Evolutionary conservation across 2,113 vertebrate species (phyloP).

Genomic region (Notechis scutatus): DNA sequence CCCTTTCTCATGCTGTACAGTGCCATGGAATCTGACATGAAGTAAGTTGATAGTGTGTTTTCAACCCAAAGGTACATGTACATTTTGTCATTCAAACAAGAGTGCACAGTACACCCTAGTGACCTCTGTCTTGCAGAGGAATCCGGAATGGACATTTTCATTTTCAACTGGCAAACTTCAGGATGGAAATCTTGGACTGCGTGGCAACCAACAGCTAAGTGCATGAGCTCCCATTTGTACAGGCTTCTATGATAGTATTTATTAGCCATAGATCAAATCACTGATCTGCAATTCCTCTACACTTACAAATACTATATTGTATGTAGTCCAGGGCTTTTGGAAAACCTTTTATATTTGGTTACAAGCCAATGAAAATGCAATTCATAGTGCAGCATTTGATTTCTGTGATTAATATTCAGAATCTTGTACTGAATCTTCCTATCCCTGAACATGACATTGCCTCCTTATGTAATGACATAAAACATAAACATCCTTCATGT

Average conservation of each 20-base stretch:
- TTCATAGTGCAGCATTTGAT: not conserved
- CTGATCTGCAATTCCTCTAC: not conserved
- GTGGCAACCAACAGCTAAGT: not conserved
- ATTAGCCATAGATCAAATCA: not conserved
- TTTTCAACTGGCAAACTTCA: not conserved
- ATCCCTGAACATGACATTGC: slow-evolving; percentile 55
- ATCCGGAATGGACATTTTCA: not conserved
- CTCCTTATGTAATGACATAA: slow-evolving; percentile 52
- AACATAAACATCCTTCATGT: slow-evolving; percentile 59
- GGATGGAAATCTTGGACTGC: not conserved
- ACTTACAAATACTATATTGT: not conserved
- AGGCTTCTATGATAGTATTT: not conserved
- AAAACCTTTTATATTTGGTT: slow-evolving; percentile 7
- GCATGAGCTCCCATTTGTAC: not conserved
- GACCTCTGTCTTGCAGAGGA: not conserved
- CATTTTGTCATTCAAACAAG: not conserved
- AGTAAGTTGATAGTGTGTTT: not conserved
- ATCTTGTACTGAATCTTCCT: slow-evolving; percentile 45
- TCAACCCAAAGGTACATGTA: not conserved
- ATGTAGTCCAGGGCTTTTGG: slow-evolving; percentile 4
- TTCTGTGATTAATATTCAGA: slow-evolving; percentile 51
- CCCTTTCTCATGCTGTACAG: not conserved
- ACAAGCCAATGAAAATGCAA: slow-evolving; percentile 27
- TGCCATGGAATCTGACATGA: not conserved
- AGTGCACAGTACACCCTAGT: not conserved